These are phyloP conservation scores for western clawed frog (Xenopus tropicalis) DNA, from an alignment of 2,113 vertebrate species.

Conservation along the genomic window UCB_Xtro_10.0 CM004444.2:80038501-80039000, in stretches of 20 bases:
- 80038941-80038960: too few species aligned
- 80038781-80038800: background rate
- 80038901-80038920: too few species aligned
- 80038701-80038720: background rate
- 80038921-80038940: too few species aligned
- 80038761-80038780: background rate
- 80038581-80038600: conserved; percentile 25
- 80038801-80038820: background rate
- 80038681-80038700: background rate
- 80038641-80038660: background rate
- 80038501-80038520: conserved; percentile 49
- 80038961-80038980: too few species aligned
- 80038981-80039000: too few species aligned
- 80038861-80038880: too few species aligned
- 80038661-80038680: background rate
- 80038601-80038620: conserved; percentile 26
- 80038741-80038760: background rate
- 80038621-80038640: conserved; percentile 24
- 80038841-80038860: too few species aligned
- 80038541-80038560: conserved; percentile 31
- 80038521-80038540: conserved; percentile 42
- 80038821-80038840: too few species aligned
- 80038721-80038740: background rate
- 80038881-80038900: too few species aligned
- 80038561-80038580: conserved; percentile 40